Evolutionary conservation across 1,140 invertebrate genomes (phyloP).

Genomic region (Musca vetustissima): DNA sequence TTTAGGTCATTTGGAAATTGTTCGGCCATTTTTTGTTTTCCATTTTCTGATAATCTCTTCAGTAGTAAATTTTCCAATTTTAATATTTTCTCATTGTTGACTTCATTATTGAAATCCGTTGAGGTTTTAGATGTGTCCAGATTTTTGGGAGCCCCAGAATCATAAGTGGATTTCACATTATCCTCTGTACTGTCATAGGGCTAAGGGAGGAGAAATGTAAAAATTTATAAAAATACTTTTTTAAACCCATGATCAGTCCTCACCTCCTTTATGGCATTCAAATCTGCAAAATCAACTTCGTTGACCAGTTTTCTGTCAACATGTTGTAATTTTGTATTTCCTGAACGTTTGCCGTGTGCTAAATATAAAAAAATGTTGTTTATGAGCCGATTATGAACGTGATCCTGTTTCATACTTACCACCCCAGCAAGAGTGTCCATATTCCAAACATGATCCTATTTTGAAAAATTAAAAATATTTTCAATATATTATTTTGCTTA

Average conservation of each 20-base stretch:
- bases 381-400: neutral
- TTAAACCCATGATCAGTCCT: too few species aligned
- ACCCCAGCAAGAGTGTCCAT: constrained; percentile 53
- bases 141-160: neutral
- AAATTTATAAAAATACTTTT: too few species aligned
- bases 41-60: neutral
- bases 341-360: constrained; percentile 51
- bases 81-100: neutral
- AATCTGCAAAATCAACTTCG: constrained; percentile 16
- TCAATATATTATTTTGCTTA: too few species aligned
- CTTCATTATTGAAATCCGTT: neutral
- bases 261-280: constrained; percentile 15
- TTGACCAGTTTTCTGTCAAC: neutral
- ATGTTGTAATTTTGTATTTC: constrained; percentile 9
- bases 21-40: neutral
- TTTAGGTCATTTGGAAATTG: too few species aligned
- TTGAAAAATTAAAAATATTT: too few species aligned
- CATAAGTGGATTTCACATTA: neutral
- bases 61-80: neutral
- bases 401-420: constrained; percentile 45
- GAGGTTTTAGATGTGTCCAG: too few species aligned
- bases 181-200: neutral
- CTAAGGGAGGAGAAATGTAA: neutral
- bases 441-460: constrained; percentile 52
- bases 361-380: neutral